Evolutionary conservation across 2,113 vertebrate genomes (phyloP).

Genomic region (Petrocephalus zakoni): DNA sequence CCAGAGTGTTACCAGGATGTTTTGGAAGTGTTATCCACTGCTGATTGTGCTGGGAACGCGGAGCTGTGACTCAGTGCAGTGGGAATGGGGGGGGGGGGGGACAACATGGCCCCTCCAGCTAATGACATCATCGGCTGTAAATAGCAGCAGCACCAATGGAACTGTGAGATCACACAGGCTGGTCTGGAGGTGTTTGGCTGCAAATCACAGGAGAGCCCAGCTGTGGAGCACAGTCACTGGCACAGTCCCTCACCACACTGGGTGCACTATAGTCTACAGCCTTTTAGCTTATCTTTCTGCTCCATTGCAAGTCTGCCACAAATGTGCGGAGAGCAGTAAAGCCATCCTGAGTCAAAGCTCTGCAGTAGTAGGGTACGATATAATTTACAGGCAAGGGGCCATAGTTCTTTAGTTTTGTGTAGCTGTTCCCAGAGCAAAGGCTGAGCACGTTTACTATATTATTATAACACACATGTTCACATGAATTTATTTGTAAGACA

Average conservation of each 20-base stretch:
- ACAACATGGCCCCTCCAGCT: constrained; percentile 14
- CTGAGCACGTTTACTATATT: background rate
- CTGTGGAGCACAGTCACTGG: background rate
- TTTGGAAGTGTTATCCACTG: constrained; percentile 15
- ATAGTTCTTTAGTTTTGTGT: background rate
- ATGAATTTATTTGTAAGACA: background rate
- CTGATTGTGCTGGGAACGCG: background rate
- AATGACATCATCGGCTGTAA: constrained; percentile 53
- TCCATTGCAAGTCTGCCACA: background rate
- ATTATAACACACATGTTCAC: background rate
- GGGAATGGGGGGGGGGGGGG: constrained; percentile 12
- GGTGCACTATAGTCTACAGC: background rate
- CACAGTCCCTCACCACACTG: background rate
- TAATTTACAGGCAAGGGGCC: background rate
- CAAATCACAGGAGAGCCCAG: background rate
- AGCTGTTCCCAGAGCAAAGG: background rate
- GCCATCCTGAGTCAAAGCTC: background rate
- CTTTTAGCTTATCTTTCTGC: background rate
- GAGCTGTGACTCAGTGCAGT: constrained; percentile 32
- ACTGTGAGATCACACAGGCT: background rate
- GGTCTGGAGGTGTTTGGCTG: background rate
- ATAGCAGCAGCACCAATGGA: constrained; percentile 41
- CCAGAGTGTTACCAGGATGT: background rate
- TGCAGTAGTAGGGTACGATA: background rate
- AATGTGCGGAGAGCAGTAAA: background rate